These are phyloP conservation scores for Aeoliscus strigatus DNA, from an alignment of 2,797 vertebrate species.

Conservation along the genomic window DNA sequence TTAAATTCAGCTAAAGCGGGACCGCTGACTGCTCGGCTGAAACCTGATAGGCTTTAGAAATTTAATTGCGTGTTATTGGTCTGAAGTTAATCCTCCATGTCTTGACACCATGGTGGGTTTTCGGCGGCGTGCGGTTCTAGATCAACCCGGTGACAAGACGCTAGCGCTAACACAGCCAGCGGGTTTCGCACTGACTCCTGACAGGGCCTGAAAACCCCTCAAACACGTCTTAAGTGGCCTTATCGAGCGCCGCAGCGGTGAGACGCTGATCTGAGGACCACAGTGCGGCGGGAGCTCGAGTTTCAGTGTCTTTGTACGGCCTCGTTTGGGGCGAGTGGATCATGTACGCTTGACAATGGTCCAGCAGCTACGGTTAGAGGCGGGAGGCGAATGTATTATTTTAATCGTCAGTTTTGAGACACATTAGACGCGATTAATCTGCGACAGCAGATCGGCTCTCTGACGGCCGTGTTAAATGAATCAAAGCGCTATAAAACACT, in stretches of 20 bases:
- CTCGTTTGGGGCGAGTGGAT: slow-evolving; percentile 33
- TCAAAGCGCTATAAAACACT: slow-evolving; percentile 59
- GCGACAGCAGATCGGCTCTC: slow-evolving; percentile 62
- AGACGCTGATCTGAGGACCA: slow-evolving; percentile 47
- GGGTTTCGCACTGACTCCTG: slow-evolving; percentile 58
- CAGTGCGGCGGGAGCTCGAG: slow-evolving; percentile 30
- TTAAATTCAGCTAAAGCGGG: slow-evolving; percentile 80
- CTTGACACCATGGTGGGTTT: slow-evolving; percentile 46
- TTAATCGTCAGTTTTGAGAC: slow-evolving; percentile 50
- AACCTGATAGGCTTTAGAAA: slow-evolving; percentile 69
- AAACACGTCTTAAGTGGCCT: slow-evolving; percentile 54
- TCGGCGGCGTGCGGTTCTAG: slow-evolving; percentile 18
- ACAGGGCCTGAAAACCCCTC: slow-evolving; percentile 48
- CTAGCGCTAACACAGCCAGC: slow-evolving; percentile 43
- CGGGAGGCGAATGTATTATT: slow-evolving; percentile 45
- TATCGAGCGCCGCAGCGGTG: slow-evolving; percentile 30
- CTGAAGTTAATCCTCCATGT: slow-evolving; percentile 67
- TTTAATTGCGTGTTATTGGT: slow-evolving; percentile 78
- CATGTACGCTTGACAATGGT: slow-evolving; percentile 34
- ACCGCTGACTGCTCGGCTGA: slow-evolving; percentile 61
- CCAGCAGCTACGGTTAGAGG: slow-evolving; percentile 24
- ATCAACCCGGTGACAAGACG: slow-evolving; percentile 15
- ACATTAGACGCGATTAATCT: slow-evolving; percentile 61
- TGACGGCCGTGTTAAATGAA: slow-evolving; percentile 47
- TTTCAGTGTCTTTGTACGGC: slow-evolving; percentile 42